Evolutionary conservation across 2,113 vertebrate species (phyloP).

Genomic region (Dinomys branickii): DNA sequence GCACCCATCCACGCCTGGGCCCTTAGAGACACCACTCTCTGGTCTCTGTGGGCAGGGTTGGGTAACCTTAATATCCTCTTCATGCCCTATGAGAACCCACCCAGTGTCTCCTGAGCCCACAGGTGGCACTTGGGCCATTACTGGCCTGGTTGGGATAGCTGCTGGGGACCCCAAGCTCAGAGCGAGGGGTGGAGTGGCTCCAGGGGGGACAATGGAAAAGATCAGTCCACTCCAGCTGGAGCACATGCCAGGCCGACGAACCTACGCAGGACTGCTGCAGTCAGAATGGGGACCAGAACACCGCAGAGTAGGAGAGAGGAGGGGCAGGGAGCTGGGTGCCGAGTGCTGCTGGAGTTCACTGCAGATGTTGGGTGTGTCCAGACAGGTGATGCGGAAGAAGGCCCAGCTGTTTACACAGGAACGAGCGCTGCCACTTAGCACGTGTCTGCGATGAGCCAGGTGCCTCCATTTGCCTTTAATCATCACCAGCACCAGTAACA

Average conservation of each 20-base stretch:
- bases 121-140: not conserved
- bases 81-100: not conserved
- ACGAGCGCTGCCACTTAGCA: fast-evolving
- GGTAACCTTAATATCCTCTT: not conserved
- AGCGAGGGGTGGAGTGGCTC: not conserved
- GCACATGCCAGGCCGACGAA: not conserved
- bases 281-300: not conserved
- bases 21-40: not conserved
- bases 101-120: not conserved
- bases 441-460: fast-evolving
- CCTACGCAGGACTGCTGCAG: not conserved
- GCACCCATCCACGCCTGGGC: not conserved
- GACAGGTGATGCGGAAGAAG: not conserved
- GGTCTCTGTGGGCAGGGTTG: not conserved
- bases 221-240: too few species aligned
- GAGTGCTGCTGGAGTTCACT: not conserved
- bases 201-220: fast-evolving
- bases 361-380: not conserved
- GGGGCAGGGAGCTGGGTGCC: not conserved
- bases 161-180: too few species aligned
- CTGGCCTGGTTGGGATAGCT: not conserved
- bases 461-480: not conserved
- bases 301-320: not conserved
- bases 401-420: not conserved
- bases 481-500: not conserved